Evolutionary conservation across 2,888 invertebrate species (phyloP).

Genomic region (Andrena chrysosceles): DNA sequence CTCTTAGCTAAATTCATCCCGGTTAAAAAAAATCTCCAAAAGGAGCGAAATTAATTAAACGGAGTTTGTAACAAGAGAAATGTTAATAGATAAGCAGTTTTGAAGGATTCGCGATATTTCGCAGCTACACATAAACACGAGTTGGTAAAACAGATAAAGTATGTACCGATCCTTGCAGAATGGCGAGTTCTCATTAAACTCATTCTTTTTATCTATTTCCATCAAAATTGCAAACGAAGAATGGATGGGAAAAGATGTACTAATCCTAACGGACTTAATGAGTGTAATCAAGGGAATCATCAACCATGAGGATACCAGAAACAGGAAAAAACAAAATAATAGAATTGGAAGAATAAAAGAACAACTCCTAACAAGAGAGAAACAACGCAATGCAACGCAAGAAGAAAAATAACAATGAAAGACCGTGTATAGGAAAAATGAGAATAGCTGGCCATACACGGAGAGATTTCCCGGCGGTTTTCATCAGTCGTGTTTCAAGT

Average conservation of each 20-base stretch:
- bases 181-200: no score
- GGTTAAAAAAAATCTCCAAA: neutral
- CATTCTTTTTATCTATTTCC: no score
- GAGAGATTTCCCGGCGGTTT: no score
- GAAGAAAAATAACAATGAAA: no score
- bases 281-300: neutral
- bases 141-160: no score
- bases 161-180: no score
- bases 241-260: neutral
- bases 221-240: neutral
- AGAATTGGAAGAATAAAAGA: neutral
- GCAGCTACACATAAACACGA: no score
- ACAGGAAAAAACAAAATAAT: neutral
- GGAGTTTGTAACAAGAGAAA: neutral
- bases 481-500: no score
- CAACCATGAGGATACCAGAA: neutral
- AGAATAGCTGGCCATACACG: no score
- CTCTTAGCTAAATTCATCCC: slow-evolving; percentile 31
- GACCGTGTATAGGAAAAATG: neutral
- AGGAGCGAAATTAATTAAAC: neutral
- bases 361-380: neutral
- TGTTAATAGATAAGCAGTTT: no score
- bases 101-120: no score
- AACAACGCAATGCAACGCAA: no score
- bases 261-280: neutral